These are phyloP conservation scores for Lepus oiostolus DNA, from an alignment of 2,797 vertebrate species.

Conservation along the genomic window DNA sequence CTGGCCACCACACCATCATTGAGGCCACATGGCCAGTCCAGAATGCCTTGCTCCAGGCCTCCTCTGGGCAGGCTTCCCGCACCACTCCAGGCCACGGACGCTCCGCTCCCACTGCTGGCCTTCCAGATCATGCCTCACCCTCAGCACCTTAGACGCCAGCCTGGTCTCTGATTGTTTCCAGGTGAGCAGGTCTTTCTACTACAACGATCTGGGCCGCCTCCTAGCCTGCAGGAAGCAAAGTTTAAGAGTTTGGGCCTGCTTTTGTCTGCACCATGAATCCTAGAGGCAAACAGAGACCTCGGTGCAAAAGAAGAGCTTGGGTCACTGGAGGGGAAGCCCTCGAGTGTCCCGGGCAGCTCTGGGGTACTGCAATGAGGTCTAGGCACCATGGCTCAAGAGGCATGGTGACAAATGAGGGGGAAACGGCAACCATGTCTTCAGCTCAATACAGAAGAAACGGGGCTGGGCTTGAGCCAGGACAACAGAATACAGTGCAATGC, in stretches of 20 bases:
- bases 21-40: neutral
- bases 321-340: neutral
- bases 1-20: neutral
- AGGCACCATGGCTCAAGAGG: neutral
- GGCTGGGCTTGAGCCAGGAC: neutral
- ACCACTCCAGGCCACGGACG: neutral
- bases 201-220: neutral
- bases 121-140: neutral
- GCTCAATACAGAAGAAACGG: neutral
- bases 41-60: neutral
- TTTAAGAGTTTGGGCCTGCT: neutral
- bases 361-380: neutral
- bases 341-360: neutral
- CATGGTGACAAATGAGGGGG: neutral
- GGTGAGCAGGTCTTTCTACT: neutral
- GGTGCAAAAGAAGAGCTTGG: constrained; percentile 19
- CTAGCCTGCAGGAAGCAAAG: neutral
- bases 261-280: neutral
- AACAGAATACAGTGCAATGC: neutral
- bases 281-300: neutral
- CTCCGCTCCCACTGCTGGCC: neutral
- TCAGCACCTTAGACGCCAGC: neutral
- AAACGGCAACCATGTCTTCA: neutral
- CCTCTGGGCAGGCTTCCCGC: neutral
- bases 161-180: neutral